Percentiles rank a stretch among this genome's conserved stretches.
phyloP scores from a whole-genome alignment of 2,113 vertebrate genomes.

The Ancistrus triradiatus region DNA sequence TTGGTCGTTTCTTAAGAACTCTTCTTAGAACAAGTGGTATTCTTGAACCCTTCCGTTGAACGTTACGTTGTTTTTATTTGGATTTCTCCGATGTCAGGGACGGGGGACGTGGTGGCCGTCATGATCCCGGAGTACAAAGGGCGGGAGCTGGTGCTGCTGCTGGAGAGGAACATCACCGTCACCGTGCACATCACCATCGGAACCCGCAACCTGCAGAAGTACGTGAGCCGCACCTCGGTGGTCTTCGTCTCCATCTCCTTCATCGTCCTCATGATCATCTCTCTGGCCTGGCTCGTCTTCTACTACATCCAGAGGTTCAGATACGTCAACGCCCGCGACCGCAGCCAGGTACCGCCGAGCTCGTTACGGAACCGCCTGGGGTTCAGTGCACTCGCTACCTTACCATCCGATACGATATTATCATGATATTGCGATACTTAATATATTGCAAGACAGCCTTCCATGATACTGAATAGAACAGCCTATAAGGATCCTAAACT shows the following conservation, averaged over 20 bases:
- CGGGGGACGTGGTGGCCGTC: slow-evolving; percentile 87
- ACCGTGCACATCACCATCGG: slow-evolving; percentile 90
- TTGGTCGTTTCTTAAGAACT: no score
- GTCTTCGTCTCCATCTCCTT: slow-evolving; percentile 99
- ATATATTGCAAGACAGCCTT: no score
- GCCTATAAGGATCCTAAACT: no score
- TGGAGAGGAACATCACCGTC: slow-evolving; percentile 81
- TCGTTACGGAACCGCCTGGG: no score
- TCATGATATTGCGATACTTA: no score
- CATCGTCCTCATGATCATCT: slow-evolving; percentile 99
- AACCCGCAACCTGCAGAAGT: slow-evolving; percentile 96
- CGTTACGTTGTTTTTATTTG: background rate
- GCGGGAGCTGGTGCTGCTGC: slow-evolving; percentile 81
- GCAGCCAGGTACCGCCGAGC: slow-evolving; percentile 91
- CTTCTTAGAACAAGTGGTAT: no score
- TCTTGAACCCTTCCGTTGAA: no score
- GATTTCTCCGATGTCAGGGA: slow-evolving; percentile 62
- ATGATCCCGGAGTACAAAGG: slow-evolving; percentile 97
- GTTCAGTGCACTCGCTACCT: no score
- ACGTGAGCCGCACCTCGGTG: slow-evolving; percentile 94
- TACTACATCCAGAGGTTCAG: slow-evolving; percentile 98
- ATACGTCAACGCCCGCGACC: slow-evolving; percentile 92
- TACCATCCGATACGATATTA: no score
- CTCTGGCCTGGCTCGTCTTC: slow-evolving; percentile 95
- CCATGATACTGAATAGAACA: no score